These are phyloP conservation scores for Meteorus colon DNA, from an alignment of 2,888 invertebrate species.

Conservation along the genomic window DNA sequence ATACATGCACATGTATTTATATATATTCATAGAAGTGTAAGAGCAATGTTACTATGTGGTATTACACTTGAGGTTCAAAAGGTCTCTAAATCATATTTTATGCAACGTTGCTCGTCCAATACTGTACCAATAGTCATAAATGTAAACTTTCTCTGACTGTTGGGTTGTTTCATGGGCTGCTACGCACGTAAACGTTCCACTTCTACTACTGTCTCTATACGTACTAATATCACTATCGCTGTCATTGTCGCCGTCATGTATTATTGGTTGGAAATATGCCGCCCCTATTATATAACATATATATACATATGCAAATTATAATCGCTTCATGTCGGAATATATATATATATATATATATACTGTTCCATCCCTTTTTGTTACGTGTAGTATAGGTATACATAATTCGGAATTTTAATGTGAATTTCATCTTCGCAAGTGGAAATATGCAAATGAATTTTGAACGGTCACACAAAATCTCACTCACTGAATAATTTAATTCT, in stretches of 20 bases:
- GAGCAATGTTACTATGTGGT: conserved; percentile 48
- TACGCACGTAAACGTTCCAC: not conserved
- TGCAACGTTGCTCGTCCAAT: conserved; percentile 59
- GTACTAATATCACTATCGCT: not conserved
- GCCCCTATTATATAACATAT: not conserved
- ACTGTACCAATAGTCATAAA: conserved; percentile 59
- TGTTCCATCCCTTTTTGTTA: not conserved
- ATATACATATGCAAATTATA: conserved; percentile 10
- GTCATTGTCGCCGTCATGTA: not conserved
- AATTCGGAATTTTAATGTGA: not conserved
- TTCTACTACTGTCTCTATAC: not conserved
- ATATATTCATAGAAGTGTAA: conserved; percentile 33
- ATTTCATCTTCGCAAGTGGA: not conserved
- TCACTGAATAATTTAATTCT: not conserved
- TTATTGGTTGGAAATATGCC: conserved; percentile 5
- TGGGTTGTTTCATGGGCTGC: conserved; percentile 4
- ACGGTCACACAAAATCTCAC: not conserved
- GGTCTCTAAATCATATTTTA: conserved; percentile 64
- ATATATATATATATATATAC: not conserved
- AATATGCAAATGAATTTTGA: not conserved
- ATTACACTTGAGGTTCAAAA: conserved; percentile 55
- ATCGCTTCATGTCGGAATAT: not conserved
- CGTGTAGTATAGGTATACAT: not conserved
- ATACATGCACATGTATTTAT: not conserved
- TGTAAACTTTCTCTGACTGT: conserved; percentile 44